Evolutionary conservation across 2,797 vertebrate genomes (phyloP).

Genomic region (Naso thynnoides): DNA sequence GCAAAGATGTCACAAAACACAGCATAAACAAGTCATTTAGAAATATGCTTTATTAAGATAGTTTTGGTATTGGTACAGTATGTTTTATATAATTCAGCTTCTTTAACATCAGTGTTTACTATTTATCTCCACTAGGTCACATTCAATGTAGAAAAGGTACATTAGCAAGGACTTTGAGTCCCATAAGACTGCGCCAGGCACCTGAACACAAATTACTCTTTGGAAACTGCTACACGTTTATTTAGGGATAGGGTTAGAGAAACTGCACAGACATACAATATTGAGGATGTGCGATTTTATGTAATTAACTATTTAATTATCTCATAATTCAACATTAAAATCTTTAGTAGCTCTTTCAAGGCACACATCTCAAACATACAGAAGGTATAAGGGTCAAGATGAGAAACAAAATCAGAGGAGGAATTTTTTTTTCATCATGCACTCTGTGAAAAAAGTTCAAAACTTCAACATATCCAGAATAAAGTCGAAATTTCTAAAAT

Average conservation of each 20-base stretch:
- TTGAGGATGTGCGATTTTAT: background rate
- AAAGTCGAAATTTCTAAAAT: too few species aligned
- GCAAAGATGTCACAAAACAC: background rate
- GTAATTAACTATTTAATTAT: background rate
- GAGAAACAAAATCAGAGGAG: too few species aligned
- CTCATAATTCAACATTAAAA: background rate
- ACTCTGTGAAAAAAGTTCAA: too few species aligned
- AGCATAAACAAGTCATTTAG: constrained; percentile 6
- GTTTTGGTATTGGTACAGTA: background rate
- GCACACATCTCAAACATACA: background rate
- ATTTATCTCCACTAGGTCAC: constrained; percentile 19
- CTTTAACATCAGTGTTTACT: background rate
- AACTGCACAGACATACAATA: constrained; percentile 11
- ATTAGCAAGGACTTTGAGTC: constrained; percentile 29
- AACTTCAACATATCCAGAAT: too few species aligned
- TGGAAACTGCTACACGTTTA: constrained; percentile 33
- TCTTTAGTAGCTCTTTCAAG: background rate
- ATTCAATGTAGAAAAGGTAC: constrained; percentile 21
- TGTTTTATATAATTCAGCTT: constrained; percentile 8
- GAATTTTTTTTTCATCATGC: too few species aligned
- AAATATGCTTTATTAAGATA: background rate
- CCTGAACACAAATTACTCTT: constrained; percentile 22
- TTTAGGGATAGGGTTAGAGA: too few species aligned
- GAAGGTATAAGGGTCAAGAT: too few species aligned
- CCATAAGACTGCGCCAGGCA: constrained; percentile 18